A percentile compares a stretch with the other conserved stretches of the same genome.
Conservation (phyloP, 2,113 vertebrate species). For the Pogonocichla stellata region DNA sequence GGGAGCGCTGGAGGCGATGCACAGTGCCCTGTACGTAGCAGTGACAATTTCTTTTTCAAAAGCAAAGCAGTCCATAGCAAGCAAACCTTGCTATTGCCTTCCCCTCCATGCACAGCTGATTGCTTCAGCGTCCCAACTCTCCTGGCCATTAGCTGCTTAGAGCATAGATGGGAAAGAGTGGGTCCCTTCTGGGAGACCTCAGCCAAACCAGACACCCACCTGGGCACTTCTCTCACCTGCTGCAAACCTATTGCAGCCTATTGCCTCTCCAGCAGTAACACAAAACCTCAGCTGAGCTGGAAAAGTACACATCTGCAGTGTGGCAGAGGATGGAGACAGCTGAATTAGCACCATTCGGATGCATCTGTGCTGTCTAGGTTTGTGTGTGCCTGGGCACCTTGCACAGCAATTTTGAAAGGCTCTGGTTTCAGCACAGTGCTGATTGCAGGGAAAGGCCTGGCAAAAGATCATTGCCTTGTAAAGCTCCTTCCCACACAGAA, state of each 20-base stretch:
- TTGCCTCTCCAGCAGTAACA: background rate
- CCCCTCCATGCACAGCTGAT: background rate
- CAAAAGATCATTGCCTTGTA: background rate
- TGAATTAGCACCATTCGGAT: background rate
- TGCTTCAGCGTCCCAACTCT: background rate
- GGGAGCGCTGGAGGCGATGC: background rate
- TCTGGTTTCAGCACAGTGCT: slow-evolving; percentile 23
- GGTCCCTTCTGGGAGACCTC: background rate
- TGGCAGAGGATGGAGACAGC: background rate
- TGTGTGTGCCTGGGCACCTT: slow-evolving; percentile 26
- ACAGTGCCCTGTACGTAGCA: accelerated
- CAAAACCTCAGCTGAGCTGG: background rate
- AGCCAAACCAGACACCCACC: background rate
- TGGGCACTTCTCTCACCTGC: background rate
- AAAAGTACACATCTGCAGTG: slow-evolving; percentile 40
- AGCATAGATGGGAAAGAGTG: background rate
- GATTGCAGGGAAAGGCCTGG: slow-evolving; percentile 4
- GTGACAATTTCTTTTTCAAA: background rate
- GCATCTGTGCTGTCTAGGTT: background rate
- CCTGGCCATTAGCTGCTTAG: background rate
- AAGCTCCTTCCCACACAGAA: background rate
- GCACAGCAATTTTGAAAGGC: slow-evolving; percentile 28
- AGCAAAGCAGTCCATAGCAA: background rate
- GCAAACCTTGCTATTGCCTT: background rate
- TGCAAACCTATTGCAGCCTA: background rate